Conservation (phyloP, 1,140 invertebrate species). For the Phthorimaea operculella region DNA sequence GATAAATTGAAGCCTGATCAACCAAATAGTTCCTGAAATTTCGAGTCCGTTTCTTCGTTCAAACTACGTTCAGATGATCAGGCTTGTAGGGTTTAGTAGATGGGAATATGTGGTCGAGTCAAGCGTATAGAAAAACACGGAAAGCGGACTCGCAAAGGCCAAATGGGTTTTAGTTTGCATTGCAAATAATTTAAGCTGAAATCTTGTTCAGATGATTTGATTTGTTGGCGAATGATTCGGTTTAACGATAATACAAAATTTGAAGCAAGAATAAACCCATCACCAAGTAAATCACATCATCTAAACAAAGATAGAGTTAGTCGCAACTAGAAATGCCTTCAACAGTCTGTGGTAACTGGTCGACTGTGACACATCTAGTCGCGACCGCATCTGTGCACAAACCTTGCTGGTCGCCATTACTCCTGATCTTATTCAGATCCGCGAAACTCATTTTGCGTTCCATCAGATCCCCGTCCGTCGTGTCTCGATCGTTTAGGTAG, state of each 20-base stretch:
- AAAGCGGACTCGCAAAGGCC: slow-evolving; percentile 10
- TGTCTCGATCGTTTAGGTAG: slow-evolving; percentile 64
- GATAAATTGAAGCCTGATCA: neutral
- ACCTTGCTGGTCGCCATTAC: slow-evolving; percentile 66
- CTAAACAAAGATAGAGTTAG: too few species aligned
- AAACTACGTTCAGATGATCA: neutral
- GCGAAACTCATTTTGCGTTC: slow-evolving; percentile 74
- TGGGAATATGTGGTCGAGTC: slow-evolving; percentile 51
- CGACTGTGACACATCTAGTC: too few species aligned
- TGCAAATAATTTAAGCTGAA: neutral
- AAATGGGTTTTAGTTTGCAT: neutral
- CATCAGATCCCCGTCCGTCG: slow-evolving; percentile 64
- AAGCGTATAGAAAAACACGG: slow-evolving; percentile 10
- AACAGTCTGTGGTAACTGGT: too few species aligned
- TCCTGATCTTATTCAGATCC: slow-evolving; percentile 72
- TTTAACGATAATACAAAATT: too few species aligned
- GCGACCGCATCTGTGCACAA: slow-evolving; percentile 12
- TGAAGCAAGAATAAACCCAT: too few species aligned
- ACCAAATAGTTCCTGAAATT: neutral
- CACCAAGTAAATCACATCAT: too few species aligned
- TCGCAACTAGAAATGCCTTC: too few species aligned
- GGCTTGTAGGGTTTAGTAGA: slow-evolving; percentile 8
- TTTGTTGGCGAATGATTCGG: too few species aligned
- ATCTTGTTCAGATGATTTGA: neutral
- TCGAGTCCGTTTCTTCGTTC: neutral